phyloP scores from a whole-genome alignment of 2,113 vertebrate genomes.

The Gallinago media region DNA sequence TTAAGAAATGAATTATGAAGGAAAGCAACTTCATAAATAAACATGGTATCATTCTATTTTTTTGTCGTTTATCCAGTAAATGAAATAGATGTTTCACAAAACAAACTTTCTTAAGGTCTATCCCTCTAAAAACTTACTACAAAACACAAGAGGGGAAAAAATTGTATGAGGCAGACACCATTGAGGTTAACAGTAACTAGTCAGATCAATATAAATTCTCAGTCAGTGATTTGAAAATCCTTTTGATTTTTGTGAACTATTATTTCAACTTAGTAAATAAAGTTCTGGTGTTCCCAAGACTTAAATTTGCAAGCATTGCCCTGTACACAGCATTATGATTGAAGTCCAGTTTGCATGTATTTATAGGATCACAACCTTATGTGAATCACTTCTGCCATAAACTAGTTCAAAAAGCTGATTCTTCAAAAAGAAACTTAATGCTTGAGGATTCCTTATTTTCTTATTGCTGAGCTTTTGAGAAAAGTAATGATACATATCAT shows the following conservation, averaged over 20 bases:
- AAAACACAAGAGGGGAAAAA: neutral
- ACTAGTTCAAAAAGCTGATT: neutral
- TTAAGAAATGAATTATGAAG: neutral
- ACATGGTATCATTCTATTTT: neutral
- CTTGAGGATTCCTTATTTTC: neutral
- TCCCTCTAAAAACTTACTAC: neutral
- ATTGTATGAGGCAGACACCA: neutral
- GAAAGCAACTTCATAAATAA: neutral
- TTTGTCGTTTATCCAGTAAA: neutral
- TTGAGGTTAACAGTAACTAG: neutral
- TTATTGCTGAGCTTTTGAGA: neutral
- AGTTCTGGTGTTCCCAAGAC: neutral
- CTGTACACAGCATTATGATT: neutral
- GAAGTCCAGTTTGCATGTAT: neutral
- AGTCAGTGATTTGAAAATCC: neutral
- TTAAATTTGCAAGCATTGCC: neutral
- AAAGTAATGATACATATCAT: neutral
- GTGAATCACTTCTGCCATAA: neutral
- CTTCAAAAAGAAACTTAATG: neutral
- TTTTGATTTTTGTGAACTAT: constrained; percentile 2
- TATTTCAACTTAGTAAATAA: neutral
- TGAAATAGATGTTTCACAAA: neutral
- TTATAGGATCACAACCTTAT: neutral
- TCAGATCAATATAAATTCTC: neutral
- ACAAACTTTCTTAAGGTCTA: neutral